Conservation (phyloP, 2,113 vertebrate species). For the Emberiza fucata region DNA sequence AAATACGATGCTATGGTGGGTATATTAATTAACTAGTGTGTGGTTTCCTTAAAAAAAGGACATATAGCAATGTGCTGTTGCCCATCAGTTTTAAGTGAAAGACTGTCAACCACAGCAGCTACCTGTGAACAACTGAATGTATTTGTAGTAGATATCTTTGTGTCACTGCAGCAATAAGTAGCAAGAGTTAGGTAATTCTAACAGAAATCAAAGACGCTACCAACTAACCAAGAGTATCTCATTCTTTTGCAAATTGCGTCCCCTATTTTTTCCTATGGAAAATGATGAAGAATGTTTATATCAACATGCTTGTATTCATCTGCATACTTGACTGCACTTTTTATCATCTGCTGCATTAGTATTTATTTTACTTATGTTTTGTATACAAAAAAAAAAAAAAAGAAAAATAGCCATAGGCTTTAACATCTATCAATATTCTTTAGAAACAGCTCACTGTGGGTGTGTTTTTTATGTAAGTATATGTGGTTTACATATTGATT, state of each 20-base stretch:
- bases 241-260: neutral
- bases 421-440: neutral
- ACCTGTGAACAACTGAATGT: neutral
- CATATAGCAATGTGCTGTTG: neutral
- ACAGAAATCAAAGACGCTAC: neutral
- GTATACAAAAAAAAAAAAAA: neutral
- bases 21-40: neutral
- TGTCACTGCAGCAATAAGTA: neutral
- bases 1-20: neutral
- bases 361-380: neutral
- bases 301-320: neutral
- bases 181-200: neutral
- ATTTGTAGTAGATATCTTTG: neutral
- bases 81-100: neutral
- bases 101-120: neutral
- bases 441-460: neutral
- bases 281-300: neutral
- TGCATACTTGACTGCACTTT: neutral
- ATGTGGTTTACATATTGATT: neutral
- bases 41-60: neutral
- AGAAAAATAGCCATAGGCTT: neutral
- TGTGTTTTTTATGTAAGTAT: neutral
- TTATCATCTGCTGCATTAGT: neutral
- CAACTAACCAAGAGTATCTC: neutral
- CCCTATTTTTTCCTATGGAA: neutral